Evolutionary conservation across 2,888 invertebrate genomes (phyloP), one percentile per base, ranked within the genome.

Genomic region (Tiliacea citrago): DNA sequence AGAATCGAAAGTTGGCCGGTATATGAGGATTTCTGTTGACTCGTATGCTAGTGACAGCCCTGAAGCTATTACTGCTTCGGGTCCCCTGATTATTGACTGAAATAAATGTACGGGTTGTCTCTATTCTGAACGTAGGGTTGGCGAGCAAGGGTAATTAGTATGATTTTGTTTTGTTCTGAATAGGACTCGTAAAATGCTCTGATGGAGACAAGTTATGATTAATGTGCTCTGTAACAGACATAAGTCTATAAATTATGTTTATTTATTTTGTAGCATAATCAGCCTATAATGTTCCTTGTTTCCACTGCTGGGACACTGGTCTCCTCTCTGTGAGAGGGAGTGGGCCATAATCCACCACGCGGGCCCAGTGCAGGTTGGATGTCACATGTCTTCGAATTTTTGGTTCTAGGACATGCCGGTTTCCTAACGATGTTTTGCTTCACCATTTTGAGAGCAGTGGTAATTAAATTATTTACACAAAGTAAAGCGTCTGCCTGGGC

Each of bases 11-110:
- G 89, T 92, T 91, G 89, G 71, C 82, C 86, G 83, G 83, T 86
- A 90, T 92, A 91, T 92, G 90, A 92, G 92, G 88, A 90, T 91
- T 90, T 91, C 88, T 93, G 91, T 93, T 91, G 91, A 92, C 89
- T 92, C 90, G 89, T 84, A 89, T 91, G 91, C 88, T 85, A 85
- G 87, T 90, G 92, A 91, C 91, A 91, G 90, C 89, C 91, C 90
- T 87, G 82, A 76, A 90, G 92, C 92, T 89, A 92, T 91, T 91
- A 90, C 88, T 87, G 88, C 81, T 86, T 84, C 49, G 84, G 82
- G 88, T 87, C 86, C 90, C 89, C 88, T 91, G 89, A 91, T 92
- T 91, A 91, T 90, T 91, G 91, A 90, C 87, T 88, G 90, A 90
- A 90, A 89, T 88, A 87, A 88, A 90, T 89, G 90, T 90, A 87